Conservation (phyloP, 1,140 invertebrate genomes). For the Euschistus heros region DNA sequence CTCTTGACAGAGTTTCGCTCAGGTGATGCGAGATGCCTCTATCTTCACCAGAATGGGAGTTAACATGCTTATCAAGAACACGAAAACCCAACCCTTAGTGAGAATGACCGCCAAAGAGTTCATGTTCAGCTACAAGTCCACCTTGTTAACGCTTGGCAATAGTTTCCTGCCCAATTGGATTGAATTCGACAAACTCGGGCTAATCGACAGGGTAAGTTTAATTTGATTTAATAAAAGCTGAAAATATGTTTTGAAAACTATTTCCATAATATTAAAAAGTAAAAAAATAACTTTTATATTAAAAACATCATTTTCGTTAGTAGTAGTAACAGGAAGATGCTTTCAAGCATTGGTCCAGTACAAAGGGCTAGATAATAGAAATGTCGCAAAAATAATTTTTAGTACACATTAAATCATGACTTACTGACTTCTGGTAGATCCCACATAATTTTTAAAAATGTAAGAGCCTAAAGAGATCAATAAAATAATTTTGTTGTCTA, state of each 20-base stretch:
- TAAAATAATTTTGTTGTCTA: too few species aligned
- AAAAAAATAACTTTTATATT: not conserved
- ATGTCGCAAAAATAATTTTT: too few species aligned
- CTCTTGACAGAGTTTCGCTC: slow-evolving; percentile 60
- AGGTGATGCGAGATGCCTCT: slow-evolving; percentile 52
- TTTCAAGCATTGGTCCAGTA: too few species aligned
- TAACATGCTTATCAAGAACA: slow-evolving; percentile 54
- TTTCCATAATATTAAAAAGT: not conserved
- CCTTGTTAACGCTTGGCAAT: slow-evolving; percentile 62
- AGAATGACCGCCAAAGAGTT: slow-evolving; percentile 69
- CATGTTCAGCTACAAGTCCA: slow-evolving; percentile 68
- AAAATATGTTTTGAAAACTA: not conserved
- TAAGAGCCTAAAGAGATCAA: too few species aligned
- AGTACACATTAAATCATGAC: too few species aligned
- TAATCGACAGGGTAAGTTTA: slow-evolving; percentile 64
- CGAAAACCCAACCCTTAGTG: slow-evolving; percentile 53
- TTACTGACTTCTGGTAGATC: too few species aligned
- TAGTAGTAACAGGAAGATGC: not conserved
- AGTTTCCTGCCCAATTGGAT: slow-evolving; percentile 68
- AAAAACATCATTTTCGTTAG: not conserved
- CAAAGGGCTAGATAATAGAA: too few species aligned
- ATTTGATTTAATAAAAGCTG: not conserved
- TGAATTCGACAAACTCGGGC: slow-evolving; percentile 65
- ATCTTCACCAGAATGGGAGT: slow-evolving; percentile 51
- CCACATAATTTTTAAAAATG: too few species aligned